Evolutionary conservation across 2,888 invertebrate species (phyloP).

Genomic region (Phengaris alcon): DNA sequence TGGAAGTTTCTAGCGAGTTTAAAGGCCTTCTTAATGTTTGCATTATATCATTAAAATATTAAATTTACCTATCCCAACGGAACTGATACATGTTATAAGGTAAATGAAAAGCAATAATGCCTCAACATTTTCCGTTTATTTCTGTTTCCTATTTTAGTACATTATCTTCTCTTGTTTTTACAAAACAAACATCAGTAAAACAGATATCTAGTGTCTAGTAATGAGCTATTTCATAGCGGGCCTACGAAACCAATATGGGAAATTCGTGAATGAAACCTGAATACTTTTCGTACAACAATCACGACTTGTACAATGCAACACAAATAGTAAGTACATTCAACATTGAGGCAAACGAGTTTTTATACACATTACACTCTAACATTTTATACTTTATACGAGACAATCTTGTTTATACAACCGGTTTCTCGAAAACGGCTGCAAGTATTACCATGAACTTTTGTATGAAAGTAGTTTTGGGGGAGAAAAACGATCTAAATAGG

Average conservation of each 20-base stretch:
- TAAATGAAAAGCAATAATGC: too few species aligned
- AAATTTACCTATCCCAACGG: not conserved
- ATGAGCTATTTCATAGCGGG: conserved; percentile 1
- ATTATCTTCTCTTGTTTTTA: too few species aligned
- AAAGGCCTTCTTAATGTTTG: not conserved
- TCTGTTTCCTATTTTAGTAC: too few species aligned
- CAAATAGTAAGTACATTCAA: not conserved
- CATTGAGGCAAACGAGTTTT: not conserved
- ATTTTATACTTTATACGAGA: too few species aligned
- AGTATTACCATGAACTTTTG: too few species aligned
- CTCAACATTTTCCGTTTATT: too few species aligned
- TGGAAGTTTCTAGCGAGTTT: conserved; percentile 1
- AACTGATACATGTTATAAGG: too few species aligned
- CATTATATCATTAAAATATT: not conserved
- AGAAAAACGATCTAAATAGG: too few species aligned
- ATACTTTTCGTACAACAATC: not conserved
- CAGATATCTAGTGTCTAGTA: not conserved
- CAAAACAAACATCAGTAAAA: not conserved
- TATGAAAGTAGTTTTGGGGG: too few species aligned
- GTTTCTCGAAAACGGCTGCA: too few species aligned
- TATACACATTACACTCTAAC: not conserved
- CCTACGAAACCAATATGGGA: conserved; percentile 13
- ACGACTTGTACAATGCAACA: not conserved
- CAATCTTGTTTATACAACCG: too few species aligned
- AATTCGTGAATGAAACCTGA: not conserved